These are phyloP conservation scores for Champsocephalus gunnari DNA, from an alignment of 2,797 vertebrate genomes.

Conservation along the genomic window DNA sequence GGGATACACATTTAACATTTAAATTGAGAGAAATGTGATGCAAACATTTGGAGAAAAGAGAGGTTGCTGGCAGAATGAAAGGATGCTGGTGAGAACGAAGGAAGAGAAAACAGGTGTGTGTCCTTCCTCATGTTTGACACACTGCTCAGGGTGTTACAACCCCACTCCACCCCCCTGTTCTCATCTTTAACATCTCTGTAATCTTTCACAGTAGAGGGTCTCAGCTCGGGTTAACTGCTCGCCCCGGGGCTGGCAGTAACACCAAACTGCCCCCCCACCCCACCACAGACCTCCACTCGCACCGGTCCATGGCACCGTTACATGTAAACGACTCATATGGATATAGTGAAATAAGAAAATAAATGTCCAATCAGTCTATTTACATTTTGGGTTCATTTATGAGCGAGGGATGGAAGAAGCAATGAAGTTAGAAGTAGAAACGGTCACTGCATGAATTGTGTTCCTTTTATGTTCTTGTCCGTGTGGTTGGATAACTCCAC, in stretches of 20 bases:
- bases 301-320: constrained; percentile 61
- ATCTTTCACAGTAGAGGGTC: constrained; percentile 82
- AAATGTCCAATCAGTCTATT: not conserved
- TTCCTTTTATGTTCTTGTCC: no score
- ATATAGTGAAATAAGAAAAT: not conserved
- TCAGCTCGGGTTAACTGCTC: constrained; percentile 84
- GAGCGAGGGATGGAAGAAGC: not conserved
- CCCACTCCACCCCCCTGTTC: constrained; percentile 33
- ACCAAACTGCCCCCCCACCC: constrained; percentile 18
- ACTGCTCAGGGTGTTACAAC: constrained; percentile 72
- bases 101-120: constrained; percentile 53
- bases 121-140: constrained; percentile 86
- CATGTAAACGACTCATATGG: constrained; percentile 35
- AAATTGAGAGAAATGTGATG: constrained; percentile 45
- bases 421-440: not conserved
- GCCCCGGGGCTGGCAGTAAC: constrained; percentile 74
- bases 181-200: constrained; percentile 80
- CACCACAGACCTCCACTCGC: constrained; percentile 33
- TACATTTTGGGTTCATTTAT: not conserved
- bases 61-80: constrained; percentile 66
- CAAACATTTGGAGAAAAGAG: constrained; percentile 48
- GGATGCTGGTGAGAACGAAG: constrained; percentile 52
- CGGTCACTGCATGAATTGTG: no score
- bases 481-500: no score
- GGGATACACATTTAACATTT: constrained; percentile 27